phyloP scores from a whole-genome alignment of 2,888 invertebrate species.

The Ormia ochracea region DNA sequence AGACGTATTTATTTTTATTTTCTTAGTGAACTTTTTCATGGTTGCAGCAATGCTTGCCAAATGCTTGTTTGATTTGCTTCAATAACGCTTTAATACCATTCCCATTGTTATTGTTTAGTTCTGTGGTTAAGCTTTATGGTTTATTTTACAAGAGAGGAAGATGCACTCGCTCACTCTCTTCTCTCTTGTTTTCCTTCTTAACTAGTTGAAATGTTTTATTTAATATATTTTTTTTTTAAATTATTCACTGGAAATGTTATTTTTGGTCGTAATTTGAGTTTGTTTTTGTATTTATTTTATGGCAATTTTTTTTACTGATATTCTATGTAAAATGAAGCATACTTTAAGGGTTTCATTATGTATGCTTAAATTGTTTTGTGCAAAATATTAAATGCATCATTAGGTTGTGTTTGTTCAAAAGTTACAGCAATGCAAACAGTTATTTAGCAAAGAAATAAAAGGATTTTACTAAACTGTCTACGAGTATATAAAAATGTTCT shows the following conservation, averaged over 20 bases:
- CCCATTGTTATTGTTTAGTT: slow-evolving; percentile 47
- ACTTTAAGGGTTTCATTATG: slow-evolving; percentile 31
- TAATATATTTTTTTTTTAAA: background rate
- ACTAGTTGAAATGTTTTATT: background rate
- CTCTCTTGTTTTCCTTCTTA: background rate
- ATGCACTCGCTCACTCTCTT: background rate
- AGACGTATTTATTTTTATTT: background rate
- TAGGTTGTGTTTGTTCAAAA: slow-evolving; percentile 40
- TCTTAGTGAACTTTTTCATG: background rate
- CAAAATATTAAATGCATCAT: slow-evolving; percentile 49
- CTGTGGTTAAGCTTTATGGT: slow-evolving; percentile 8
- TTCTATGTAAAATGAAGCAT: slow-evolving; percentile 12
- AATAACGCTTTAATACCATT: slow-evolving; percentile 61
- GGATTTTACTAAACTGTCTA: background rate
- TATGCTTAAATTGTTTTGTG: slow-evolving; percentile 31
- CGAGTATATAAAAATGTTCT: too few species aligned
- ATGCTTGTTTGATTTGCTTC: slow-evolving; percentile 64
- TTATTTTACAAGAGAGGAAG: background rate
- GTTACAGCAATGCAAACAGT: slow-evolving; percentile 13
- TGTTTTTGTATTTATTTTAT: background rate
- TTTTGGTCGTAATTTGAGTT: slow-evolving; percentile 2
- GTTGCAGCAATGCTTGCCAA: slow-evolving; percentile 60
- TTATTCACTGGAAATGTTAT: slow-evolving; percentile 6
- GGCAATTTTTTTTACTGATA: background rate
- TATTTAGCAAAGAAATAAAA: background rate